These are phyloP conservation scores for Eumeta japonica DNA, from an alignment of 1,140 invertebrate genomes.

Conservation along the genomic window DNA sequence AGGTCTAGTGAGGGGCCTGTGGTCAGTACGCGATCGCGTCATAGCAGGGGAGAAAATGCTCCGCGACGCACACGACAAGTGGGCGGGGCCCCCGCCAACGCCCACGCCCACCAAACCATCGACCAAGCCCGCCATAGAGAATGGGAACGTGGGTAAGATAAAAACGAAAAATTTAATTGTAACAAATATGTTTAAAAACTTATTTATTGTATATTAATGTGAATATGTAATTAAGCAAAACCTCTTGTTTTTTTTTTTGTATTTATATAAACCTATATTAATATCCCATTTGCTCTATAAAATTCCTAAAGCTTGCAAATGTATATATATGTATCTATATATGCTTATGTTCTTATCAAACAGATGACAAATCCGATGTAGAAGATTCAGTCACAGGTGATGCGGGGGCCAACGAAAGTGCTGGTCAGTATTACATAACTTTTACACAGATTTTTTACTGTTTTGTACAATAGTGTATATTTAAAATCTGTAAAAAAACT, in stretches of 20 bases:
- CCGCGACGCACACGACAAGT: slow-evolving; percentile 41
- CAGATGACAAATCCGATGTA: slow-evolving; percentile 35
- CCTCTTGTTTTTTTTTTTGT: too few relatives aligned
- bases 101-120: too few relatives aligned
- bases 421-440: slow-evolving; percentile 22
- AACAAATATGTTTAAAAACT: too few relatives aligned
- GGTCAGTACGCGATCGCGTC: slow-evolving; percentile 40
- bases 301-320: too few relatives aligned
- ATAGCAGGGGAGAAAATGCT: slow-evolving; percentile 45
- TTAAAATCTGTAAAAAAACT: too few relatives aligned
- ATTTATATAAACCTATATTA: slow-evolving; percentile 1
- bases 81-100: slow-evolving; percentile 21
- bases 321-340: too few relatives aligned
- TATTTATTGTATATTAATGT: too few relatives aligned
- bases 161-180: slow-evolving; percentile 9
- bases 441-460: too few relatives aligned
- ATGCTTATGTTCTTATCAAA: slow-evolving; percentile 23
- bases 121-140: too few relatives aligned
- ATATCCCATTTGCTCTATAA: not conserved
- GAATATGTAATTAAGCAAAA: too few relatives aligned
- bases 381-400: slow-evolving; percentile 30
- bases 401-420: slow-evolving; percentile 16
- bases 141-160: slow-evolving; percentile 10
- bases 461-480: too few relatives aligned
- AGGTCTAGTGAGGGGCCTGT: slow-evolving; percentile 41